phyloP scores from a whole-genome alignment of 1,140 invertebrate genomes.

The Coboldia fuscipes region DNA sequence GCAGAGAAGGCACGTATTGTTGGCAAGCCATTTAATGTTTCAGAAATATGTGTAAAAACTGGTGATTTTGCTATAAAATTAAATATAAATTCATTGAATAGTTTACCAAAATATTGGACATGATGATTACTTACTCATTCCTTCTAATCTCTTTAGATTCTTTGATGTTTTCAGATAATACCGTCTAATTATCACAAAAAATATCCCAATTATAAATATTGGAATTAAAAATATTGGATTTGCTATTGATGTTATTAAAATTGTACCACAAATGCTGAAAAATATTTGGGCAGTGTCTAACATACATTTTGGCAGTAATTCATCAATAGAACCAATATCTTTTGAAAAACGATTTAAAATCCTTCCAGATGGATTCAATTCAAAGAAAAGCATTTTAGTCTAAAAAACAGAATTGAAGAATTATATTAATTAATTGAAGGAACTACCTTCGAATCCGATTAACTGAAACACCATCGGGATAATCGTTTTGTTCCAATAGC shows the following conservation, averaged over 20 bases:
- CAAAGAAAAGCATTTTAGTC: slow-evolving; percentile 50
- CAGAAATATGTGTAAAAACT: slow-evolving; percentile 44
- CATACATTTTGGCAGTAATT: slow-evolving; percentile 51
- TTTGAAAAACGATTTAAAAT: slow-evolving; percentile 51
- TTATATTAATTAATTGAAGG: too few species aligned
- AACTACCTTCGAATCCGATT: too few species aligned
- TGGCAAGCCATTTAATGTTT: slow-evolving; percentile 38
- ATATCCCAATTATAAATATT: slow-evolving; percentile 28
- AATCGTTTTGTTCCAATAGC: too few species aligned
- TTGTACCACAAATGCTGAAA: slow-evolving; percentile 31
- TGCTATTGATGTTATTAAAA: slow-evolving; percentile 40
- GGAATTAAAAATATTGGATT: slow-evolving; percentile 48
- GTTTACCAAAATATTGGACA: not conserved
- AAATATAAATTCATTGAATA: not conserved
- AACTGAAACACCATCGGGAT: too few species aligned
- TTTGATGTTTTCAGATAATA: slow-evolving; percentile 28
- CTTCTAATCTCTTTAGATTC: slow-evolving; percentile 30
- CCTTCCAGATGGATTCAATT: slow-evolving; percentile 43
- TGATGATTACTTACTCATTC: slow-evolving; percentile 15
- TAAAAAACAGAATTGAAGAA: slow-evolving; percentile 1
- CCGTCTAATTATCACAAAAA: slow-evolving; percentile 47
- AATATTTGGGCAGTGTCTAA: slow-evolving; percentile 52
- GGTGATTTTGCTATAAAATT: slow-evolving; percentile 28
- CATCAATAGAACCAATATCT: slow-evolving; percentile 61
- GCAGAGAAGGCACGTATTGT: slow-evolving; percentile 39